A percentile compares a stretch with the other conserved stretches of the same genome.
Evolutionary conservation across 92 coral and sea anemone species (phyloP).

Genomic region (Meandrina meandrites): DNA sequence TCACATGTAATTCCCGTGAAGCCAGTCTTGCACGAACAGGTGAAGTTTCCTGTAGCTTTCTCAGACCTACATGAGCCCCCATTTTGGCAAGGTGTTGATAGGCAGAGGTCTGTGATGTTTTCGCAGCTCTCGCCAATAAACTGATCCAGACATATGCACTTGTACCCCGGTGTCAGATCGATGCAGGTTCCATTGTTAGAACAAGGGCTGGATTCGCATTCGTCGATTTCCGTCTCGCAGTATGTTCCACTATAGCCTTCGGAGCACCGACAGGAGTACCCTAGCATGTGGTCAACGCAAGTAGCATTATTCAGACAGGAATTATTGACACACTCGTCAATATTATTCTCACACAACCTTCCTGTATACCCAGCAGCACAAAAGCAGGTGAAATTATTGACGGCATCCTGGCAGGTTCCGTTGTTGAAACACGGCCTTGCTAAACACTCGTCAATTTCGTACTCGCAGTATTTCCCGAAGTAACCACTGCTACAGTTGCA

Average conservation of each 20-base stretch:
- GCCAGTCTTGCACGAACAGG: slow-evolving; percentile 56
- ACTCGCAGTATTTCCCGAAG: slow-evolving; percentile 58
- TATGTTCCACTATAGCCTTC: slow-evolving; percentile 69
- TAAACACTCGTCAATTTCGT: slow-evolving; percentile 51
- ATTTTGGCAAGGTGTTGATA: slow-evolving; percentile 53
- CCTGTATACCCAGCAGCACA: slow-evolving; percentile 68
- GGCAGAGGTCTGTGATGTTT: slow-evolving; percentile 39
- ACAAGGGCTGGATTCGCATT: slow-evolving; percentile 60
- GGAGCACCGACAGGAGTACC: slow-evolving; percentile 56
- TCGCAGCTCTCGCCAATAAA: slow-evolving; percentile 63
- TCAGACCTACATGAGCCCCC: slow-evolving; percentile 47
- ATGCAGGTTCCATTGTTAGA: slow-evolving; percentile 66
- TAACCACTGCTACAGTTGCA: slow-evolving; percentile 58
- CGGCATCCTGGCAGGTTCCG: slow-evolving; percentile 56
- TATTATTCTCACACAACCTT: slow-evolving; percentile 47
- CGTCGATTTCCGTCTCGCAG: slow-evolving; percentile 61
- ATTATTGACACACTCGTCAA: slow-evolving; percentile 64
- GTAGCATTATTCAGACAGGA: slow-evolving; percentile 71
- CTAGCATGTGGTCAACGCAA: slow-evolving; percentile 49
- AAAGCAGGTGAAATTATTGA: slow-evolving; percentile 43
- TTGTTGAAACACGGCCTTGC: slow-evolving; percentile 58
- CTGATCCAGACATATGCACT: slow-evolving; percentile 52
- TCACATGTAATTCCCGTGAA: slow-evolving; percentile 63
- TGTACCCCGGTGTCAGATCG: slow-evolving; percentile 57
- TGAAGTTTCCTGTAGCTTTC: slow-evolving; percentile 23